Base-by-base conservation (phyloP, 1,140 invertebrate genomes). In the Tetramorium simillimum region DNA sequence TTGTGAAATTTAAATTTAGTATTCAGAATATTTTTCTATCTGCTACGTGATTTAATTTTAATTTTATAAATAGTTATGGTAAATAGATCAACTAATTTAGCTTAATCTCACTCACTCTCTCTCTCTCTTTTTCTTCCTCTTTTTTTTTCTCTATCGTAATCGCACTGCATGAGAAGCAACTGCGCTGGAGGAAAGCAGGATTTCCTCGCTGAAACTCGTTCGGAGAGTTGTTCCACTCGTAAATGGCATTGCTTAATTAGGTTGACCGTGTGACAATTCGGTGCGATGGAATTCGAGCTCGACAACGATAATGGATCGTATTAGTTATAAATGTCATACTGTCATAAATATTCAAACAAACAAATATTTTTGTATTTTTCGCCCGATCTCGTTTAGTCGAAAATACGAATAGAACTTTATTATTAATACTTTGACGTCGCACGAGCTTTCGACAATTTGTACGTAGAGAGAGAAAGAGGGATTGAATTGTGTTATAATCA, bases 181-280 rank as follows among this genome's bases (percentile, higher is more conserved):
- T 28, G 37, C 51, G 37, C 1, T 14, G 24, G 51, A 72, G 40
- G 73, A 62, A 40, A 63, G 49, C 75, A 58, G 60, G 78, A 87
- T 86, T 85, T 87, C 28, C 72, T 85, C 56, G 21, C 67, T 43
- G 49, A 53, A 75, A 87, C 63, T 87, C 80, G 73, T 90, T 87
- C 60, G 60, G 21, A 49, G 76, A 62, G 67, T 72, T 40, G 73
- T 73, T 73, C 46, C 49, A 24, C 58, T 90, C 88, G 89, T 84
- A 90, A 91, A 91, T 91, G 86, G 67, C 72, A 80, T 75, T 33
- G 73, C 86, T 91, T 91, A 91, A 91, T 91, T 90, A 88, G 82
- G 82, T 90, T 89, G 89, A 69, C 86, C 89, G 82, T 88, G 76
- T 80, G 89, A 88, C 89, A 82, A 88, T 90, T 90, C 89, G 89